Conservation (phyloP, 23 tunicate species). For the Trididemnum miniatum region DNA sequence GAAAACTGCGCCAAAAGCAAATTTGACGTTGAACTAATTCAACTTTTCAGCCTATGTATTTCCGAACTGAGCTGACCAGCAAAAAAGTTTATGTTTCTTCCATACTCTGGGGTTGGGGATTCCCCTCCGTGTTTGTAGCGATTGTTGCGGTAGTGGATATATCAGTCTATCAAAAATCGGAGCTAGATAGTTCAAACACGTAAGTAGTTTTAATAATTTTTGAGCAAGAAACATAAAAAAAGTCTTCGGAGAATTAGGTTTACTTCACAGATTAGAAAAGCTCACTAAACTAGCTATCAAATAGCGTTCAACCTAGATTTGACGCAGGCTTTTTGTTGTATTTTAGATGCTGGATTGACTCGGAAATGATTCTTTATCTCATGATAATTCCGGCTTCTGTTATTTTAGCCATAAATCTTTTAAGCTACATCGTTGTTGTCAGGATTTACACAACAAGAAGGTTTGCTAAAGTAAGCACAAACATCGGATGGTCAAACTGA, state of each 20-base stretch:
- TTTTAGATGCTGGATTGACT: slow-evolving; percentile 23
- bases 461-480: no score
- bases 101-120: slow-evolving; percentile 31
- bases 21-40: no score
- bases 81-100: slow-evolving; percentile 6
- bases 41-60: slow-evolving; percentile 47
- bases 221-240: not conserved
- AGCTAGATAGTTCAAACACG: not conserved
- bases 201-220: not conserved
- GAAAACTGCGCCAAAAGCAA: no score
- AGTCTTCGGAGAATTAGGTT: no score
- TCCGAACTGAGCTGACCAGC: not conserved
- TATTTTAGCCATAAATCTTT: not conserved
- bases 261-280: no score
- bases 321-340: no score
- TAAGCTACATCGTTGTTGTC: not conserved
- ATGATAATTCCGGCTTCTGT: slow-evolving; percentile 8
- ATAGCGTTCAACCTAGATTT: no score
- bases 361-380: slow-evolving; percentile 2
- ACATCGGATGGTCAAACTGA: no score
- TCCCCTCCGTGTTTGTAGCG: slow-evolving; percentile 29
- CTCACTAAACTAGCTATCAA: no score
- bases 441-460: not conserved
- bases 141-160: not conserved
- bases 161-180: not conserved